Percentiles rank a stretch among this genome's conserved stretches.
phyloP scores from a whole-genome alignment of 2,797 vertebrate genomes.

The Dromococcyx pavoninus region DNA sequence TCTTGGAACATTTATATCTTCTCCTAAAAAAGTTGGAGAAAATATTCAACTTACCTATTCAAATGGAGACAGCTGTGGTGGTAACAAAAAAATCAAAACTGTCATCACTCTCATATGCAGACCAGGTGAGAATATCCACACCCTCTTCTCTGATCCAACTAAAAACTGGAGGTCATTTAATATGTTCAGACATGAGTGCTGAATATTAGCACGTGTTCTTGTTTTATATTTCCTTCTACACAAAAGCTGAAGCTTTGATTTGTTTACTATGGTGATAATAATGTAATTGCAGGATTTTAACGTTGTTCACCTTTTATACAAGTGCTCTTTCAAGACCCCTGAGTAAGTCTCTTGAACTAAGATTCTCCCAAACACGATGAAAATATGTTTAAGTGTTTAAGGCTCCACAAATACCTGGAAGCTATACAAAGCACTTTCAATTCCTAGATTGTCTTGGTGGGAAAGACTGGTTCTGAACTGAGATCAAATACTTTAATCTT shows the following conservation, averaged over 20 bases:
- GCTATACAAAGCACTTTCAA: not conserved
- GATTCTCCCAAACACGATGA: not conserved
- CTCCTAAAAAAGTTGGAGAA: slow-evolving; percentile 81
- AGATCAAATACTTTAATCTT: not conserved
- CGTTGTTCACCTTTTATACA: not conserved
- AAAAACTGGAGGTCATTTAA: not conserved
- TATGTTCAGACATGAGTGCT: not conserved
- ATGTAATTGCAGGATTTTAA: not conserved
- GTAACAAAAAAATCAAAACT: slow-evolving; percentile 77
- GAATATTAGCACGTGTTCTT: not conserved
- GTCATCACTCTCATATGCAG: slow-evolving; percentile 89
- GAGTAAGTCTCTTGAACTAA: not conserved
- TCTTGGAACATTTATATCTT: slow-evolving; percentile 87
- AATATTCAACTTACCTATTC: slow-evolving; percentile 86
- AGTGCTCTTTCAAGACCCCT: not conserved
- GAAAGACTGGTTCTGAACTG: not conserved
- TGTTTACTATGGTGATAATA: not conserved
- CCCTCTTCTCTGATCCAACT: not conserved
- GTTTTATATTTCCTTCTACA: not conserved
- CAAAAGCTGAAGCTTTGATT: not conserved
- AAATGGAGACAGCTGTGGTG: slow-evolving; percentile 81
- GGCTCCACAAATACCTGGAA: not conserved
- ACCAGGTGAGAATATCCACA: slow-evolving; percentile 80
- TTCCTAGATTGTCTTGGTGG: not conserved
- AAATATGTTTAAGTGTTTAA: not conserved